Conservation (phyloP, 1,140 invertebrate genomes). For the Rhynchophorus ferrugineus region DNA sequence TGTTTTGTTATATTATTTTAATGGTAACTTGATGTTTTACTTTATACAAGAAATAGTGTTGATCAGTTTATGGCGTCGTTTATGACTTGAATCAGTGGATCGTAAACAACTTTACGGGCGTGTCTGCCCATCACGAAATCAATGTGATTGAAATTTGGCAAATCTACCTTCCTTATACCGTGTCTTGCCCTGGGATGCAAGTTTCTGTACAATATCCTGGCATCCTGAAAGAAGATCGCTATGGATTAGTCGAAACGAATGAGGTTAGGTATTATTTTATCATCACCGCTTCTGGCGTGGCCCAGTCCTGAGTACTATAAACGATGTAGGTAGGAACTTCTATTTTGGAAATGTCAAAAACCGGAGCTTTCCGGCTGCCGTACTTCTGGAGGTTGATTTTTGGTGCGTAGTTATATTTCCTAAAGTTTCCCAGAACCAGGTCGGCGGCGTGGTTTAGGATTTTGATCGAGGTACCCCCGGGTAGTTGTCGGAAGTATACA, state of each 20-base stretch:
- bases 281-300: slow-evolving; percentile 30
- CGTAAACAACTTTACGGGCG: slow-evolving; percentile 29
- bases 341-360: slow-evolving; percentile 33
- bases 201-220: slow-evolving; percentile 28
- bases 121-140: slow-evolving; percentile 32
- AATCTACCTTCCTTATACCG: slow-evolving; percentile 28
- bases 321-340: slow-evolving; percentile 33
- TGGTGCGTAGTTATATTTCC: slow-evolving; percentile 32
- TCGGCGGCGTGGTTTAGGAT: slow-evolving; percentile 34
- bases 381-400: slow-evolving; percentile 24
- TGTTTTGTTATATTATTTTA: no score
- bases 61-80: slow-evolving; percentile 23
- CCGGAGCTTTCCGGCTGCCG: slow-evolving; percentile 26
- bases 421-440: slow-evolving; percentile 30
- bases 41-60: no score
- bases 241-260: background rate
- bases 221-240: slow-evolving; percentile 27
- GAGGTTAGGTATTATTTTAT: slow-evolving; percentile 14
- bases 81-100: slow-evolving; percentile 26
- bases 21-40: no score
- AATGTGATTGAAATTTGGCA: slow-evolving; percentile 32
- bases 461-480: slow-evolving; percentile 34
- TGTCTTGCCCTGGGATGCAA: slow-evolving; percentile 25
- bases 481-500: slow-evolving; percentile 35
- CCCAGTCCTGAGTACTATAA: slow-evolving; percentile 34